A percentile compares a stretch with the other conserved stretches of the same genome.
phyloP scores from a whole-genome alignment of 2,797 vertebrate species.

The Eulemur albifrons region DNA sequence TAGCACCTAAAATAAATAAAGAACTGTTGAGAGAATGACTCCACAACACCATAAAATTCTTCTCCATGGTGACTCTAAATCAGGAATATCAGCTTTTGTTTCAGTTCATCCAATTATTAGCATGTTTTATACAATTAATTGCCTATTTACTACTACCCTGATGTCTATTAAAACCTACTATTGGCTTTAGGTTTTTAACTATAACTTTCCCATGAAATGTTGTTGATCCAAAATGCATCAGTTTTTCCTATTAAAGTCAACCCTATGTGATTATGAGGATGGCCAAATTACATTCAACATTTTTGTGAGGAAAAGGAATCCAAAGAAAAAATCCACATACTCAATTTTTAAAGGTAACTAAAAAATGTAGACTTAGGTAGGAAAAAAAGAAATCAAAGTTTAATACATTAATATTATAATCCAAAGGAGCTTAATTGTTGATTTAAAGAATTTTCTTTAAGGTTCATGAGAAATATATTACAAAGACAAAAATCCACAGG shows the following conservation, averaged over 20 bases:
- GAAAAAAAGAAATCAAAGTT: conserved; percentile 3
- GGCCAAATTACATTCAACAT: conserved; percentile 2
- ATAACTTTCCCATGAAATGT: background rate
- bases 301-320: background rate
- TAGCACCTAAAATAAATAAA: background rate
- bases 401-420: background rate
- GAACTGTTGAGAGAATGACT: background rate
- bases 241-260: background rate
- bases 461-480: background rate
- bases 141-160: background rate
- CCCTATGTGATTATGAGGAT: background rate
- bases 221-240: background rate
- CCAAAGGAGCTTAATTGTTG: background rate
- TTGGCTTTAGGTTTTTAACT: conserved; percentile 9
- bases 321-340: conserved; percentile 13
- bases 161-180: conserved; percentile 19
- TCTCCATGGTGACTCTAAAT: background rate
- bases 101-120: background rate
- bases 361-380: background rate
- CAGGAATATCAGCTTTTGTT: background rate
- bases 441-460: conserved; percentile 20
- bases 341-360: conserved; percentile 33
- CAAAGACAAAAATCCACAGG: conserved; percentile 28
- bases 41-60: background rate
- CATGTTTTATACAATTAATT: background rate